Evolutionary conservation across 2,888 invertebrate genomes (phyloP).

Genomic region (Philonicus albiceps): DNA sequence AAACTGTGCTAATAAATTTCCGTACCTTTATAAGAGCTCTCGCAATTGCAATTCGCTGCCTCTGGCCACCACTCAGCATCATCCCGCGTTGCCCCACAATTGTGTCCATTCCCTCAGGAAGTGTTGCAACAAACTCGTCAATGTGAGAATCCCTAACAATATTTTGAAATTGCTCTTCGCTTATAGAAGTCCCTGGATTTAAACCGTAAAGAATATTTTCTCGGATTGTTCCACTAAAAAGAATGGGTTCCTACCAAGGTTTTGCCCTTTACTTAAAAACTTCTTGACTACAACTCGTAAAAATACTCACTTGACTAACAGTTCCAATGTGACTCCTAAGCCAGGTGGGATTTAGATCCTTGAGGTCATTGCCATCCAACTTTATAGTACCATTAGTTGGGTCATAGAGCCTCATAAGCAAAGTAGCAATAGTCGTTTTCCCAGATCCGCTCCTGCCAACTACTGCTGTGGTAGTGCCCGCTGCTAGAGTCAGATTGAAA

Average conservation of each 20-base stretch:
- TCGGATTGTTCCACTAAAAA: slow-evolving; percentile 88
- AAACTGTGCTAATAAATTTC: neutral
- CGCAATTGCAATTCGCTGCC: slow-evolving; percentile 92
- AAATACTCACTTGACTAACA: slow-evolving; percentile 75
- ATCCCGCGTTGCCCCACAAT: slow-evolving; percentile 89
- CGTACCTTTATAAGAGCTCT: slow-evolving; percentile 85
- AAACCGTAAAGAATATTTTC: slow-evolving; percentile 93
- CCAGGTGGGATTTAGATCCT: slow-evolving; percentile 81
- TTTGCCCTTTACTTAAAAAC: neutral
- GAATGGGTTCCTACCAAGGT: slow-evolving; percentile 78
- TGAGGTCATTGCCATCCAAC: slow-evolving; percentile 81
- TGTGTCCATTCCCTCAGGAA: slow-evolving; percentile 80
- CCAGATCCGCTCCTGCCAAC: slow-evolving; percentile 95
- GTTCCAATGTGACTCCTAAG: slow-evolving; percentile 85
- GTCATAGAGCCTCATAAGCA: slow-evolving; percentile 87
- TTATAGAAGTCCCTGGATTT: slow-evolving; percentile 64
- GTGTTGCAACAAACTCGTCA: slow-evolving; percentile 74
- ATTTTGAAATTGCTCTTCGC: slow-evolving; percentile 66
- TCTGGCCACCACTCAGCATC: slow-evolving; percentile 92
- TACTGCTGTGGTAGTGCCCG: slow-evolving; percentile 78
- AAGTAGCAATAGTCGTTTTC: slow-evolving; percentile 88
- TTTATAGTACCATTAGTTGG: slow-evolving; percentile 75
- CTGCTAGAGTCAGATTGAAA: slow-evolving; percentile 72
- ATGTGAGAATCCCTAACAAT: slow-evolving; percentile 88
- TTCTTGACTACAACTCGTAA: neutral